These are phyloP conservation scores for Oxygymnocypris stewartii DNA, from an alignment of 2,113 vertebrate species.

Conservation along the genomic window DNA sequence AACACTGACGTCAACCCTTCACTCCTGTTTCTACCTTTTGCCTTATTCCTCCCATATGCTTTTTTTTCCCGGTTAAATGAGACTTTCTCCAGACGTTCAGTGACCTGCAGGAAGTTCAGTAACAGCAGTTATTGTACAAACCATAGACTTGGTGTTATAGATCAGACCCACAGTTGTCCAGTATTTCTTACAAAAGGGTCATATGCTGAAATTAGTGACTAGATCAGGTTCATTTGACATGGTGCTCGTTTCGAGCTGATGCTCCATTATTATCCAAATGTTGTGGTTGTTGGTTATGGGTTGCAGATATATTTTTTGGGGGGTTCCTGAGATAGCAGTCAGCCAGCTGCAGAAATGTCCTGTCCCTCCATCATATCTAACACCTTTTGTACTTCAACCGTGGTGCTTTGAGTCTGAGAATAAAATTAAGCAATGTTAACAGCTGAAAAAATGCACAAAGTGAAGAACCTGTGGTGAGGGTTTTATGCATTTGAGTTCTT, in stretches of 20 bases:
- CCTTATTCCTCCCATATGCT: neutral
- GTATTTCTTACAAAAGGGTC: neutral
- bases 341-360: conserved; percentile 72
- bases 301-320: conserved; percentile 57
- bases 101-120: conserved; percentile 47
- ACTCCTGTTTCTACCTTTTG: neutral
- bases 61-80: neutral
- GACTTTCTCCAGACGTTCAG: conserved; percentile 37
- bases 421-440: neutral
- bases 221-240: neutral
- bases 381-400: conserved; percentile 31
- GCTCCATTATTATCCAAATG: neutral
- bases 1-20: conserved; percentile 60
- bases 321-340: conserved; percentile 66
- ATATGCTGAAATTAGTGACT: neutral
- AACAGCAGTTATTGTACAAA: neutral
- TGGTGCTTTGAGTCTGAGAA: neutral
- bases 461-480: too few relatives aligned
- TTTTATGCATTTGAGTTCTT: neutral
- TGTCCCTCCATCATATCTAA: conserved; percentile 44
- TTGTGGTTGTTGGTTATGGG: conserved; percentile 37
- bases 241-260: neutral
- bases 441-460: neutral
- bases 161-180: conserved; percentile 2
- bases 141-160: neutral